These are phyloP conservation scores for Conus ventricosus DNA, from an alignment of 1,140 invertebrate genomes.

Conservation along the genomic window DNA sequence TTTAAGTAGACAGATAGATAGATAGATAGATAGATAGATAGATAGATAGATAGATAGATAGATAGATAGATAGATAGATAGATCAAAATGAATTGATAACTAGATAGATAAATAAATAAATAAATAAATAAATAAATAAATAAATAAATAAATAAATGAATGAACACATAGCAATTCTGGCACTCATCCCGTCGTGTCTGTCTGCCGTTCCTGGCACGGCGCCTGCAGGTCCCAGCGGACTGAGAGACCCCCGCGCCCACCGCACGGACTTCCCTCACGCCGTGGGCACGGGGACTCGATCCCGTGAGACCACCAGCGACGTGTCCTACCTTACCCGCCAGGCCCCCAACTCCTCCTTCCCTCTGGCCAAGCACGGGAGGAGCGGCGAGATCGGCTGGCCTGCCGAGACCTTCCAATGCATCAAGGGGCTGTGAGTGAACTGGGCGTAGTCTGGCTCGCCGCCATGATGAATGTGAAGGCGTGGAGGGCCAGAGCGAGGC, in stretches of 20 bases:
- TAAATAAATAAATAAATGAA: no score
- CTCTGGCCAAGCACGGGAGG: constrained; percentile 49
- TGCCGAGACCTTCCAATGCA: constrained; percentile 49
- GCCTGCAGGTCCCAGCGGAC: constrained; percentile 48
- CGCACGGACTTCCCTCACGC: constrained; percentile 36
- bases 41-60: no score
- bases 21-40: no score
- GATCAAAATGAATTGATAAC: no score
- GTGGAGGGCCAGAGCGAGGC: neutral
- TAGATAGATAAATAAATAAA: no score
- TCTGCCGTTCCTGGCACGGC: no score
- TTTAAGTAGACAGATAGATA: no score
- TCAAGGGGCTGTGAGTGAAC: constrained; percentile 50
- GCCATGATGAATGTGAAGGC: neutral
- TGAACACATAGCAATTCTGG: no score
- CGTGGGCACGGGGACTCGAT: constrained; percentile 48
- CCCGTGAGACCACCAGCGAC: constrained; percentile 50
- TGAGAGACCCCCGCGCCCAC: constrained; percentile 42
- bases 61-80: no score
- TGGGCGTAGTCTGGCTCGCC: neutral
- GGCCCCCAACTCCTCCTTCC: constrained; percentile 45
- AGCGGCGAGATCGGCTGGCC: constrained; percentile 58
- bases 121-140: no score
- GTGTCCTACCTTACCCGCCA: constrained; percentile 50
- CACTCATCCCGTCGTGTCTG: no score